Evolutionary conservation across 2,888 invertebrate species (phyloP), one percentile per base, ranked within the genome.

Genomic region (Hipparchia semele): DNA sequence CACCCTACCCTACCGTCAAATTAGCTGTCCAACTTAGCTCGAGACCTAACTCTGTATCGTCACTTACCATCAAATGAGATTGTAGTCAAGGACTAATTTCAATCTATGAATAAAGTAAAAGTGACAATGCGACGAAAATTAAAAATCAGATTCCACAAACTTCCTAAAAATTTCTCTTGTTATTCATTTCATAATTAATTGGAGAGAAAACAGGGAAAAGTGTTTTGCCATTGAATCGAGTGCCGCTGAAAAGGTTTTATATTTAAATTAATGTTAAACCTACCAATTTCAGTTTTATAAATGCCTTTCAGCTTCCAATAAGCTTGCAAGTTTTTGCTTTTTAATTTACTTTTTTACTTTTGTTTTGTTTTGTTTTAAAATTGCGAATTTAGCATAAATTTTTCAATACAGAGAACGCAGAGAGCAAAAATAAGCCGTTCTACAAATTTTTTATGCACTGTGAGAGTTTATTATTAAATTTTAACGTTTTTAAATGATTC

Each of bases 191-290:
- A 39, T 39, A 39, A 7, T 13, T 56, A 6, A 13, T n/a, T 56
- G 9, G 33, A 45, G 39, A 60, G 9, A 4, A 39, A 60, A 39
- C 3, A 23, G 23, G 23, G 23, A 8, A 39, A 60, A 39, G 10
- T 39, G 5, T 60, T 60, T 12, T 12, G 10, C 10, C 9, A 45
- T 39, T 39, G 39, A 49, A 62, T 62, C 5, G 13, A 62, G 9
- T 13, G 13, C 9, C 49, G 7, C 7, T 64, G 49, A 61, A 61
- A 61, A 61, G 5, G 12, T 58, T 49, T 13, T 8, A 13, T 13
- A 23, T 61, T 61, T 61, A 12, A 65, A 51, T 65, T 53, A 65
- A 23, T 51, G 10, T 65, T 53, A 33, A 65, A 53, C 65, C 51
- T 10, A 53, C 51, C 13, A 46, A 62, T 64, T 49, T 65, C 33